Conservation (phyloP, 2,113 vertebrate species). For the Rhinogobius similis region DNA sequence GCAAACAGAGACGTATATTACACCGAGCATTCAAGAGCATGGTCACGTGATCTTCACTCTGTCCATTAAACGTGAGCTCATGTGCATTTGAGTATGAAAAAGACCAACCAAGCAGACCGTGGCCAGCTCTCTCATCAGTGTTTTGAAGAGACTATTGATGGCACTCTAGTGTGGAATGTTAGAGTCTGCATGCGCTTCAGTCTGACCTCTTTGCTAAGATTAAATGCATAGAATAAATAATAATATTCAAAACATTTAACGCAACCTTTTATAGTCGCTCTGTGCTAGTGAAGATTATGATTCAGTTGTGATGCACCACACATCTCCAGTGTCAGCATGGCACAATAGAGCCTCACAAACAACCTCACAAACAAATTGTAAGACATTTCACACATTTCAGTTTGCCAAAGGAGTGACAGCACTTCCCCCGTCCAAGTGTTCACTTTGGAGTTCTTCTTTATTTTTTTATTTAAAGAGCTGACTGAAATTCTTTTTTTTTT, state of each 20-base stretch:
- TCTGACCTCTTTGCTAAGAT: too few species aligned
- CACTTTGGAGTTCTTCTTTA: not conserved
- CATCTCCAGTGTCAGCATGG: too few species aligned
- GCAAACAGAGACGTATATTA: conserved; percentile 23
- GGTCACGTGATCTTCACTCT: not conserved
- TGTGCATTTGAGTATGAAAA: too few species aligned
- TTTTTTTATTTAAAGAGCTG: not conserved
- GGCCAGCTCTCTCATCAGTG: too few species aligned
- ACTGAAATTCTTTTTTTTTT: not conserved
- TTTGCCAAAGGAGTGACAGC: not conserved
- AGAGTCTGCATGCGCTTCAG: too few species aligned
- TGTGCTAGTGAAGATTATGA: too few species aligned
- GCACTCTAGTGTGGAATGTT: too few species aligned
- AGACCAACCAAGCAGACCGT: not conserved
- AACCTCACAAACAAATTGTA: not conserved
- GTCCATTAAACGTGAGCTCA: not conserved
- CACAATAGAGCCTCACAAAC: not conserved
- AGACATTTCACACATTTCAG: not conserved
- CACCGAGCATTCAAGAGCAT: conserved; percentile 3
- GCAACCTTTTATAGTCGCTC: too few species aligned
- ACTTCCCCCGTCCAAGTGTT: not conserved
- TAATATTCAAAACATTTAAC: too few species aligned
- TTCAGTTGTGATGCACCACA: too few species aligned
- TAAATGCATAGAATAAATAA: too few species aligned
- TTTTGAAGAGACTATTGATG: too few species aligned